phyloP scores from a whole-genome alignment of 2,113 vertebrate genomes.

The Syngnathus floridae region DNA sequence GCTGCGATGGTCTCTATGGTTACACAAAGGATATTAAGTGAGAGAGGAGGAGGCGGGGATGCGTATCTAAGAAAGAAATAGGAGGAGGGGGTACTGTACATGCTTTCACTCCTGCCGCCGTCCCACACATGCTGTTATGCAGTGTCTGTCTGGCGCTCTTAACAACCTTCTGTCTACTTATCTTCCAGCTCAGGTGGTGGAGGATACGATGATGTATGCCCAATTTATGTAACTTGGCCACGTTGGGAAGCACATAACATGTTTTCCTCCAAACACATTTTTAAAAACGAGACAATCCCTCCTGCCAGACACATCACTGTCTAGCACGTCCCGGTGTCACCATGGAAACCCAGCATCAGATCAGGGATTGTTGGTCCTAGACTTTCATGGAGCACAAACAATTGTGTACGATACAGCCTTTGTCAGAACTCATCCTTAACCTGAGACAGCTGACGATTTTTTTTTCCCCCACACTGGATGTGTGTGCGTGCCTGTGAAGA shows the following conservation, averaged over 20 bases:
- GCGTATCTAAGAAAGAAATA: slow-evolving; percentile 26
- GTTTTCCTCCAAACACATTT: slow-evolving; percentile 10
- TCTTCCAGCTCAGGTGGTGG: slow-evolving; percentile 29
- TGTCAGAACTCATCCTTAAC: too few species aligned
- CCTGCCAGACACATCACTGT: slow-evolving; percentile 51
- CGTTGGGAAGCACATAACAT: not conserved
- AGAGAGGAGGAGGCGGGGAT: slow-evolving; percentile 44
- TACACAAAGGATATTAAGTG: slow-evolving; percentile 44
- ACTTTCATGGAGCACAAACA: slow-evolving; percentile 26
- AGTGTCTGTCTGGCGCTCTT: slow-evolving; percentile 11
- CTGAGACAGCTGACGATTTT: too few species aligned
- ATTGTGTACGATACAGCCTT: not conserved
- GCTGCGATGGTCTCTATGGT: slow-evolving; percentile 61
- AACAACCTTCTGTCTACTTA: slow-evolving; percentile 7
- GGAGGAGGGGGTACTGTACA: slow-evolving; percentile 24
- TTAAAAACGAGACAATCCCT: slow-evolving; percentile 29
- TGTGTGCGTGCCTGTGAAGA: slow-evolving; percentile 12
- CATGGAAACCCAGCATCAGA: slow-evolving; percentile 57
- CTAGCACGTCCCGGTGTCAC: slow-evolving; percentile 53
- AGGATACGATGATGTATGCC: not conserved
- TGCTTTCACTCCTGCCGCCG: slow-evolving; percentile 8
- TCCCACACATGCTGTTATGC: slow-evolving; percentile 13
- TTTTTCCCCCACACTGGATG: not conserved
- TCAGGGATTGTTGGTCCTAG: slow-evolving; percentile 42
- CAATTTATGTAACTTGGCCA: slow-evolving; percentile 3